Evolutionary conservation across 2,113 vertebrate species (phyloP), one percentile per base, ranked within the genome.

Genomic region (Scatophagus argus): DNA sequence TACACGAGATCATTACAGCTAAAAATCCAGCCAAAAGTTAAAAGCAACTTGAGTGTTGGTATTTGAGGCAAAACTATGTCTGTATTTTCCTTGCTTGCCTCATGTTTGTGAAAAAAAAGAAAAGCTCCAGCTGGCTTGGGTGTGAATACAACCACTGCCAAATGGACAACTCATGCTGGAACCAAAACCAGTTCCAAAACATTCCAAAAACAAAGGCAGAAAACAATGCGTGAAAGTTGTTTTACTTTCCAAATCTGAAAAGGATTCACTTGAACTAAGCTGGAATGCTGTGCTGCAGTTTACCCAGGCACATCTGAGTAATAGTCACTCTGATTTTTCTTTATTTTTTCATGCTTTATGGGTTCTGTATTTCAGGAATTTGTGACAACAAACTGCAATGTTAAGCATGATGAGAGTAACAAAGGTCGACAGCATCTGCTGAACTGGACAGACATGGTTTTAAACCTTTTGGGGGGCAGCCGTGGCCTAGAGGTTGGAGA

Each of bases 41-140:
- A 10, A 25, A 5, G 16, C n/a, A 0, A 21, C 16, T 39, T 21
- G 10, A 72, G 31, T 43, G 27, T 2, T 29, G 21, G 44, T 5
- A 9, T 47, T 49, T 61, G 29, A 47, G 19, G 25, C 44, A 3
- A 49, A 74, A 55, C 16, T 10, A 23, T 29, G 38, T 43, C 63
- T 55, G 66, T 76, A 44, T 77, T 58, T 65, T 51, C 55, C 44
- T 55, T 11, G 19, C 16, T 51, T 29, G 46, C 8, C 27, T 60
- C 21, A 9, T 34, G 47, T 74, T 36, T 49, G 16, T 21, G 6
- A 36, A 38, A 19, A 23, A 13, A 23, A 13, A 21, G 10, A 36
- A 74, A 63, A 34, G 8, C 34, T 58, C 25, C 39, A 34, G 34
- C 1, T 21, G 27, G 41, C 29, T 44, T 14, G 8, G 31, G 41